Percentiles rank a stretch among this genome's conserved stretches.
These are phyloP conservation scores for Hylomyscus alleni DNA, from an alignment of 2,797 vertebrate genomes.

Conservation along the genomic window DNA sequence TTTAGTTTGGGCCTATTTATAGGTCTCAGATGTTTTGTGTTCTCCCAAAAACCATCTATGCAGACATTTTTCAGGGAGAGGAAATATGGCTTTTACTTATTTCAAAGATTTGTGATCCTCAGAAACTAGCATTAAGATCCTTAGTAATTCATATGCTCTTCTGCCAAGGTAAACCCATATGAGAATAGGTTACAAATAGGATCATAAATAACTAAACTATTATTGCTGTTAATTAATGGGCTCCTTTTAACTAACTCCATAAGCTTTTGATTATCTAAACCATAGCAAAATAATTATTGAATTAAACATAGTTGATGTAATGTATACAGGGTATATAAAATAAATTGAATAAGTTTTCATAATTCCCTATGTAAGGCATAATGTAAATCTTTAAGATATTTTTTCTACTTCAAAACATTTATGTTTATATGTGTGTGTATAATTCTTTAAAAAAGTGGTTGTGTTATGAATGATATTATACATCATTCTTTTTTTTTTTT, in stretches of 20 bases:
- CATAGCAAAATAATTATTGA: slow-evolving; percentile 8
- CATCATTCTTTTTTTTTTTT: no score
- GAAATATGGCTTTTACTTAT: background rate
- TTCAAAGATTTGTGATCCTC: background rate
- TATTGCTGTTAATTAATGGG: background rate
- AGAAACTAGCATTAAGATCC: background rate
- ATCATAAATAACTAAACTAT: background rate
- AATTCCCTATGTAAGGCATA: background rate
- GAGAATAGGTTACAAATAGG: background rate
- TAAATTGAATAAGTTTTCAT: background rate
- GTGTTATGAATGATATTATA: slow-evolving; percentile 3
- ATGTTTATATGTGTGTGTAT: background rate
- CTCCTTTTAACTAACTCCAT: slow-evolving; percentile 46
- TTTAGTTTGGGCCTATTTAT: background rate
- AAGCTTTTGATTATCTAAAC: slow-evolving; percentile 44
- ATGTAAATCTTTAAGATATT: slow-evolving; percentile 63
- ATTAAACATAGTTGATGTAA: background rate
- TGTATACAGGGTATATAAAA: background rate
- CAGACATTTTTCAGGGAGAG: slow-evolving; percentile 25
- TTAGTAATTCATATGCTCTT: slow-evolving; percentile 1
- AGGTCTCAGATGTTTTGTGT: background rate
- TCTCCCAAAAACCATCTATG: background rate
- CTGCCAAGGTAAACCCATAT: background rate
- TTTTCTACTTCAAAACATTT: slow-evolving; percentile 13
- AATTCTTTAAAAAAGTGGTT: slow-evolving; percentile 36